Percentiles rank a stretch among this genome's conserved stretches.
These are phyloP conservation scores for Marcusenius ussheri DNA, from an alignment of 2,113 vertebrate genomes.

Conservation along the genomic window DNA sequence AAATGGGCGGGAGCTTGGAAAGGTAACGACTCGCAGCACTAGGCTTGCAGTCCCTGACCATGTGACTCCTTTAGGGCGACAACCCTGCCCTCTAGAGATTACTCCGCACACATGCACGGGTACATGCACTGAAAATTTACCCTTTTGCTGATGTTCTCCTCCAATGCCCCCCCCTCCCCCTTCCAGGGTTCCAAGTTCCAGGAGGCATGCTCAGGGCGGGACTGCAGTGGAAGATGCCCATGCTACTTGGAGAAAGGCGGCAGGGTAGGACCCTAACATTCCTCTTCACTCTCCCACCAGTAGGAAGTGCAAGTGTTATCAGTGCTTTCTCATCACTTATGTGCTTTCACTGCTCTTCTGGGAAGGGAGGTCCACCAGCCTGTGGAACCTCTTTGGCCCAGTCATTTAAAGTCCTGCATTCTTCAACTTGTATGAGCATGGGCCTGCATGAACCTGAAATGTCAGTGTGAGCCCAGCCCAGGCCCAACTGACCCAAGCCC, in stretches of 20 bases:
- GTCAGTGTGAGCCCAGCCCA: not conserved
- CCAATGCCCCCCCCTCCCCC: constrained; percentile 2
- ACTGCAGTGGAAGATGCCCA: constrained; percentile 69
- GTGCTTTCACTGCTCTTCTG: not conserved
- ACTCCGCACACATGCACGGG: not conserved
- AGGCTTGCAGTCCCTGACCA: not conserved
- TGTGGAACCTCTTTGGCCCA: not conserved
- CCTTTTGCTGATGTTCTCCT: not conserved
- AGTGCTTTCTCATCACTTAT: not conserved
- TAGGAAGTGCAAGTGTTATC: not conserved
- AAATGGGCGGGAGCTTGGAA: not conserved
- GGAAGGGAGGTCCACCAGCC: not conserved
- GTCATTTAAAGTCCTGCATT: not conserved
- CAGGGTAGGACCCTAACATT: constrained; percentile 56
- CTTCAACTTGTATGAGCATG: not conserved
- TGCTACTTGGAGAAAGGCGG: constrained; percentile 80
- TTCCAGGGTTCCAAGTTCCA: constrained; percentile 64
- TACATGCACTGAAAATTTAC: not conserved
- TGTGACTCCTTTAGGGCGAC: not conserved
- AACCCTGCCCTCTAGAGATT: not conserved
- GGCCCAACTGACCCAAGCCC: not conserved
- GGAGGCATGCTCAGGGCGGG: constrained; percentile 66
- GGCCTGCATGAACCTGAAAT: not conserved
- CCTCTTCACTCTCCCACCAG: not conserved
- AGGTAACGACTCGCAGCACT: not conserved